These are phyloP conservation scores for Drosophila picticornis DNA, from an alignment of 2,888 invertebrate genomes.

Conservation along the genomic window DNA sequence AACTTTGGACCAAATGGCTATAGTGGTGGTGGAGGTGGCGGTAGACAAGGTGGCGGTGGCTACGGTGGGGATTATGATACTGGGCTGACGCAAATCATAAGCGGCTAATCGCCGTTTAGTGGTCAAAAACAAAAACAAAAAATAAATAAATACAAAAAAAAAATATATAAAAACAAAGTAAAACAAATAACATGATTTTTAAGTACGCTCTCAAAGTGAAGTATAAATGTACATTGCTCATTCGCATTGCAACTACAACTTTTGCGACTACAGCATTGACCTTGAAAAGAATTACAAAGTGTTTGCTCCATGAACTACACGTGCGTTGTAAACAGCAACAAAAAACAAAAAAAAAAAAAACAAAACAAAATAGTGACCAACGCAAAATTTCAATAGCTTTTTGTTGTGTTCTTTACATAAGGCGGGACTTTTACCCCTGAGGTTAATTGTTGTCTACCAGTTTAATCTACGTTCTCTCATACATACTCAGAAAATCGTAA, in stretches of 20 bases:
- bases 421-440: background rate
- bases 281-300: background rate
- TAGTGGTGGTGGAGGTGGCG: slow-evolving; percentile 40
- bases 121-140: slow-evolving; percentile 3
- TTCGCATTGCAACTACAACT: background rate
- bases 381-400: background rate
- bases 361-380: background rate
- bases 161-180: background rate
- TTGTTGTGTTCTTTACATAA: background rate
- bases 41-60: slow-evolving; percentile 25
- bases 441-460: background rate
- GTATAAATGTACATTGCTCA: background rate
- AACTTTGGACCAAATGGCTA: slow-evolving; percentile 67
- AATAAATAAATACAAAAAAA: background rate
- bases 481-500: background rate
- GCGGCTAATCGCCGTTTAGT: slow-evolving; percentile 42
- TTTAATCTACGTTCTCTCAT: background rate
- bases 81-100: slow-evolving; percentile 64
- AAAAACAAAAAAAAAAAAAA: background rate
- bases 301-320: background rate
- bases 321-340: background rate
- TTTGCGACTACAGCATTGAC: background rate
- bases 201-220: background rate
- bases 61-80: slow-evolving; percentile 47
- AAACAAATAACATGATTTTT: slow-evolving; percentile 1